These are phyloP conservation scores for Nephrotoma appendiculata DNA, from an alignment of 2,888 invertebrate genomes.

Conservation along the genomic window DNA sequence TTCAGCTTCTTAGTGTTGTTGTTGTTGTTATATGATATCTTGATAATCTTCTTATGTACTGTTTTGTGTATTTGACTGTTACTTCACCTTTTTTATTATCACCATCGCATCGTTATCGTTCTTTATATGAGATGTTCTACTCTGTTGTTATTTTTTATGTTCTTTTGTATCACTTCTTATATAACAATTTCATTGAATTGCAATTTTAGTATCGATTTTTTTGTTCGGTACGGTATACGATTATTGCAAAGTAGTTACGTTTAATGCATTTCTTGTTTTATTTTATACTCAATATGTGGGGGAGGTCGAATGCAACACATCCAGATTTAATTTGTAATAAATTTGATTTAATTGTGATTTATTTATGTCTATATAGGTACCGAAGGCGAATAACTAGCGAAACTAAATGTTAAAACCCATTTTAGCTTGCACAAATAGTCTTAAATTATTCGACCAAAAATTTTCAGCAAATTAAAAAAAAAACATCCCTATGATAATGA, in stretches of 20 bases:
- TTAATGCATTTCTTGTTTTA: neutral
- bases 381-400: neutral
- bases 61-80: neutral
- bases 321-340: neutral
- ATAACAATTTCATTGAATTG: neutral
- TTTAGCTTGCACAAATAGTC: neutral
- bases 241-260: neutral
- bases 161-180: neutral
- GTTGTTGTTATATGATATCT: neutral
- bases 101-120: neutral
- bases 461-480: neutral
- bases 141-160: neutral
- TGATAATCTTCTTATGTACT: neutral
- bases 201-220: neutral
- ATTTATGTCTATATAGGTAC: neutral
- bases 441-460: neutral
- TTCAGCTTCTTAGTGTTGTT: neutral
- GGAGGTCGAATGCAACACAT: neutral
- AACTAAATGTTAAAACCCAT: neutral
- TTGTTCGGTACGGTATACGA: constrained; percentile 1
- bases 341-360: neutral
- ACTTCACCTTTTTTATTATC: neutral
- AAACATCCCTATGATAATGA: neutral
- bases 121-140: neutral
- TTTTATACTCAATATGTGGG: neutral